Base-by-base conservation (phyloP, 2,113 vertebrate genomes). In the Ammodytes dubius region DNA sequence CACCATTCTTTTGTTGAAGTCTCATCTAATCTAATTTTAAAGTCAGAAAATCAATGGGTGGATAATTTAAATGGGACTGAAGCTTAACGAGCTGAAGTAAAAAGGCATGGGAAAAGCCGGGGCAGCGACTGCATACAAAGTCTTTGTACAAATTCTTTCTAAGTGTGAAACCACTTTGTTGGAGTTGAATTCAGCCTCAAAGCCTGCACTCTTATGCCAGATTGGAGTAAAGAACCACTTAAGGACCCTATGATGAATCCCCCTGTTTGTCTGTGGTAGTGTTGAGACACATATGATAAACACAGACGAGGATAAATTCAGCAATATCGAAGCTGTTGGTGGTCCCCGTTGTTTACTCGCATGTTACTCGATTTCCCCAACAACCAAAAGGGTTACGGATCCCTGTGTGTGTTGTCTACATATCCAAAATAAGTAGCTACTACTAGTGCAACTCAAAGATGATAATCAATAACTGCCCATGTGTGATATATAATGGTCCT, bases 331-430 rank as follows among this genome's bases (percentile, higher is more conserved):
- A 84, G 66, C 83, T 81, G 81, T 86, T 89, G 87, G 90, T 92
- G 93, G 92, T 92, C 88, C 27, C 59, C 15, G n/a, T 60, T 88
- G 81, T 91, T 88, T 90, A 85, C 73, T 80, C 71, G 13, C 54
- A 8, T 75, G 46, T 61, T 57, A 70, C 53, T 73, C 35, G 60
- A 58, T 84, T 79, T 77, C 65, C 78, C 61, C 56, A 63, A 65
- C 43, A 49, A 79, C 64, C 9, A 66, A 60, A 27, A 71, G 13
- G 70, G 53, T 77, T 72, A 52, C 17, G 37, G 60, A 88, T 85
- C 74, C n/a, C 70, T 13, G 66, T 73, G 66, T 53, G 52, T 60
- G 64, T 52, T 42, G 56, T 40, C 61, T 37, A 65, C 40, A 35
- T 42, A 59, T 78, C 35, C 64, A 69, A 27, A 81, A 77, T 82